These are phyloP conservation scores for Bursaphelenchus okinawaensis DNA, from an alignment of 2,888 invertebrate genomes.

Conservation along the genomic window DNA sequence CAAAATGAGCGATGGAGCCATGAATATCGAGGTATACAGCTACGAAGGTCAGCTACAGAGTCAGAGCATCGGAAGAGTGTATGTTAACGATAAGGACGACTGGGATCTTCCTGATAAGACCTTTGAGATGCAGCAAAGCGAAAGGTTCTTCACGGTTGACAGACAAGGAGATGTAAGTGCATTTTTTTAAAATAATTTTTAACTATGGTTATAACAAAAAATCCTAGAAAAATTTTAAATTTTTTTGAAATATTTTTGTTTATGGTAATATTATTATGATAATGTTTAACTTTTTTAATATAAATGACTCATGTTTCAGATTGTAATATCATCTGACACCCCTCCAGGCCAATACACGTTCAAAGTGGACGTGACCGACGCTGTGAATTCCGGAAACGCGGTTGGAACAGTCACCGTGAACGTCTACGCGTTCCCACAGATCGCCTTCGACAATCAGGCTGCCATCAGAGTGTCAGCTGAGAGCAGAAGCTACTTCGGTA, in stretches of 20 bases:
- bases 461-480: conserved; percentile 43
- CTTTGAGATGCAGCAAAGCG: conserved; percentile 60
- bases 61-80: conserved; percentile 86
- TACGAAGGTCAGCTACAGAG: conserved; percentile 83
- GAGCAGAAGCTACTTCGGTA: conserved; percentile 33
- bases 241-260: too few relatives aligned
- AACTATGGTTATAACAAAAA: too few relatives aligned
- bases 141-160: conserved; percentile 4
- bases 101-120: conserved; percentile 97
- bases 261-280: not conserved
- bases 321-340: conserved; percentile 87
- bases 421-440: conserved; percentile 87
- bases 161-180: not conserved
- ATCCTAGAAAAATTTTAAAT: too few relatives aligned
- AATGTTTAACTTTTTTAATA: not conserved
- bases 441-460: conserved; percentile 76
- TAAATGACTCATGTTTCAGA: too few relatives aligned
- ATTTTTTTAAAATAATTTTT: too few relatives aligned
- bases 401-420: conserved; percentile 91
- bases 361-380: conserved; percentile 57
- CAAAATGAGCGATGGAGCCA: conserved; percentile 93
- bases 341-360: conserved; percentile 74
- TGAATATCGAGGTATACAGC: conserved; percentile 92
- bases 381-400: conserved; percentile 89
- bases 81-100: conserved; percentile 93